Base-by-base conservation (phyloP, 2,113 vertebrate species). In the Sisor rabdophorus region DNA sequence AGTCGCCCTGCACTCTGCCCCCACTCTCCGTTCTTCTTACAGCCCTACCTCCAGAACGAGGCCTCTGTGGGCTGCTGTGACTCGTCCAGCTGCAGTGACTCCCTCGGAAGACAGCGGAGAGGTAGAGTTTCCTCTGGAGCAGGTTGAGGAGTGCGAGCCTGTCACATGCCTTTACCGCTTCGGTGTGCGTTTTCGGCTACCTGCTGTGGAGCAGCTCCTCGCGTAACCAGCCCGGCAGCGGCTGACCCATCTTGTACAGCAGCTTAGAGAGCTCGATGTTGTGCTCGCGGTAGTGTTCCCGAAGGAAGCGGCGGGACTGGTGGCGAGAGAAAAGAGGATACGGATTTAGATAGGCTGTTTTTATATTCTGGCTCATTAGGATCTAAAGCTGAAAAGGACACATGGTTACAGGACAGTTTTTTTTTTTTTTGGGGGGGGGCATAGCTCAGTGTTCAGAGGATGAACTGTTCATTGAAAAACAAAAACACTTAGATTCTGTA, bases 201-300 rank as follows among this genome's bases (percentile, higher is more conserved):
- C 94, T 95, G 87, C 92, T 93, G 86, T 92, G 94, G 87, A 95
- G 92, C 76, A 96, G 91, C 82, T 96, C 94, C 84, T 95, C 94
- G 44, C 94, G 86, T 55, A 96, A 90, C 94, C 94, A 96, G 76
- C 91, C 93, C 79, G 94, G 94, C 80, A 96, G 81, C 0, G 93
- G 92, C 91, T 95, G 94, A 78, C 94, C 93, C 91, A 94, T 94
- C 84, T 94, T 94, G 84, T 95, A 94, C 64, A 96, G 94, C 65
- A 96, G 90, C 90, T 95, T 96, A 83, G 94, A 95, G 30, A 96
- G 92, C 86, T 95, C 94, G 0, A 95, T 89, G 83, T 95, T 96
- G 82, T 94, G 92, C 88, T 95, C 94, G 85, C 92, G 90, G 87
- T 93, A 96, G 88, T 96, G 93, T 80, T 94, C 93, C 83, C 88